Conservation (phyloP, 2,888 invertebrate genomes). For the Diarsia dahlii region DNA sequence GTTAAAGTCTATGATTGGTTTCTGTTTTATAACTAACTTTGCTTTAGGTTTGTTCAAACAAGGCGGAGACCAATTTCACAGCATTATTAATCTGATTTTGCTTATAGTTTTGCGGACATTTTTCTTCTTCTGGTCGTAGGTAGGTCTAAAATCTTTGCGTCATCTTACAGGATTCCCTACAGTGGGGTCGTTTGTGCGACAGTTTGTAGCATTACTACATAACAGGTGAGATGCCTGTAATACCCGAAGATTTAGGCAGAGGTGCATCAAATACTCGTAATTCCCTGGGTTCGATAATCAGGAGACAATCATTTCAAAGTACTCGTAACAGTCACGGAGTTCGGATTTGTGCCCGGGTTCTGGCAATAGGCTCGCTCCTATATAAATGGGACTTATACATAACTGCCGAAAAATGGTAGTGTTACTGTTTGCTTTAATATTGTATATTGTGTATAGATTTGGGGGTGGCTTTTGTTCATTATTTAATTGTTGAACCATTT, state of each 20-base stretch:
- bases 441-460: background rate
- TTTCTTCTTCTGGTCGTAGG: too few species aligned
- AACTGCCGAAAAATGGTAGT: too few species aligned
- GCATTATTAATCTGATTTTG: background rate
- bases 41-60: background rate
- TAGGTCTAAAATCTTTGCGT: too few species aligned
- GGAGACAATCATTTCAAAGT: too few species aligned
- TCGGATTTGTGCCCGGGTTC: too few species aligned
- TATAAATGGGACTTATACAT: too few species aligned
- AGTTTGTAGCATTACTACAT: background rate
- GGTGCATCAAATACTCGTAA: too few species aligned
- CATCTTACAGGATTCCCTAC: background rate
- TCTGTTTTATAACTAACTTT: conserved; percentile 3
- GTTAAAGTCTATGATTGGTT: conserved; percentile 15
- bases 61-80: background rate
- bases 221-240: too few species aligned
- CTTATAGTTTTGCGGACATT: background rate
- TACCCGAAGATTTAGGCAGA: too few species aligned
- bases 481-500: background rate
- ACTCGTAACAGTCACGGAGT: too few species aligned
- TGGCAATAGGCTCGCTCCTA: too few species aligned
- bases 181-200: background rate
- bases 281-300: too few species aligned
- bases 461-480: background rate
- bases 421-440: background rate